phyloP scores from a whole-genome alignment of 2,888 invertebrate species.

The Ennomos erosarius region DNA sequence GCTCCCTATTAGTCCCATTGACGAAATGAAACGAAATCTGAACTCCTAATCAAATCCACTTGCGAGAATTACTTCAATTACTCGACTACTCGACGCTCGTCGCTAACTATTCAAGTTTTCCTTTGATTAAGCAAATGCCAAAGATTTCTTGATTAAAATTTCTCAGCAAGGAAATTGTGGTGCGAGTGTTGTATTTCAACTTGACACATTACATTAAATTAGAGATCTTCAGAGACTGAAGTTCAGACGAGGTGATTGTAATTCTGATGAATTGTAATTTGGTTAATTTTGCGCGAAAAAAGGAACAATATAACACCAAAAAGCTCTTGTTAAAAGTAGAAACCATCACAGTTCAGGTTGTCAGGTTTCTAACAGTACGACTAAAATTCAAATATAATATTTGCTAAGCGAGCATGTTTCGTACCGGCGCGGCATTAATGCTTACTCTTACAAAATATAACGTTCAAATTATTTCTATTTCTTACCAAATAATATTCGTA shows the following conservation, averaged over 20 bases:
- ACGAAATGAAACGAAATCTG: constrained; percentile 48
- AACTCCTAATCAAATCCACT: constrained; percentile 55
- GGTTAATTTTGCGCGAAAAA: constrained; percentile 32
- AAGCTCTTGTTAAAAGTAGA: too few relatives aligned
- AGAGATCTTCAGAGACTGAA: too few relatives aligned
- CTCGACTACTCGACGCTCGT: constrained; percentile 47
- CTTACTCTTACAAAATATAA: constrained; percentile 13
- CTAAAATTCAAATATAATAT: too few relatives aligned
- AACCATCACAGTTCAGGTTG: too few relatives aligned
- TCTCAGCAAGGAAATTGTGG: constrained; percentile 54
- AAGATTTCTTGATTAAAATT: constrained; percentile 74
- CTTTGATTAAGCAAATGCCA: constrained; percentile 69
- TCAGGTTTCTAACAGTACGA: too few relatives aligned
- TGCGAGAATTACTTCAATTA: constrained; percentile 46
- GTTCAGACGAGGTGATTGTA: constrained; percentile 37
- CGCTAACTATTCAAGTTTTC: constrained; percentile 62
- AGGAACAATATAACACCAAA: too few relatives aligned
- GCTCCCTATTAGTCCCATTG: constrained; percentile 37
- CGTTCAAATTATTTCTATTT: constrained; percentile 14
- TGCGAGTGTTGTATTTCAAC: constrained; percentile 43
- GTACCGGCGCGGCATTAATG: too few relatives aligned
- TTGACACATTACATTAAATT: constrained; percentile 47
- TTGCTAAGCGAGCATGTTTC: too few relatives aligned
- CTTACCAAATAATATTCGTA: constrained; percentile 10
- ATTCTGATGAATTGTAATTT: constrained; percentile 40